Evolutionary conservation across 2,113 vertebrate genomes (phyloP), one percentile per base, ranked within the genome.

Genomic region (Ranitomeya imitator): DNA sequence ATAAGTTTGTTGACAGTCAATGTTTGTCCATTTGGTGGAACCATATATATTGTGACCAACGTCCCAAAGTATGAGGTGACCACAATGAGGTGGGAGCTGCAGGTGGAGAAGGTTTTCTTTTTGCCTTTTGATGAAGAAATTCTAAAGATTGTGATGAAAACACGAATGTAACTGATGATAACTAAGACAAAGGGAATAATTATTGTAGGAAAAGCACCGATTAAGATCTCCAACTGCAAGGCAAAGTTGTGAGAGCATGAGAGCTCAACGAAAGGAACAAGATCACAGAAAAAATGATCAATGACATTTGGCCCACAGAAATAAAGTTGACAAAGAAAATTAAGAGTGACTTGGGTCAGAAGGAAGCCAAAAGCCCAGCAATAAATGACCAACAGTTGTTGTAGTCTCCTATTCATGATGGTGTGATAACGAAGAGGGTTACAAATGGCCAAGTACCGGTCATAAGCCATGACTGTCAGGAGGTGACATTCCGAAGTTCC

Each of bases 221-320:
- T 55, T 4, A 85, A 26, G 12, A 85, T 54, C 65, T 85, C 67
- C 15, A 90, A 55, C 18, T 18, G 82, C 55, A 67, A 77, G 61
- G 9, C 71, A 0, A 8, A 67, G 82, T 14, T 90, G 31, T 91
- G 86, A 52, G 86, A 87, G 81, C 90, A 90, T 21, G 88, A 85
- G 63, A 86, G 71, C n/a, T 89, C 90, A 76, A 91, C 86, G 51
- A 91, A 10, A 21, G 61, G 60, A 8, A 21, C 51, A 14, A 83
- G 37, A n/a, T 83, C 61, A 51, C 81, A 83, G 67, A 90, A 90
- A 23, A 90, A 89, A 65, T 55, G 78, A 45, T 91, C 11, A n/a
- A 83, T 83, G 31, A 12, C 7, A 19, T 83, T 12, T 6, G 81
- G 26, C 6, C 81, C 81, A 54, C 81, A 67, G 10, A 52, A 65